Percentiles rank a stretch among this genome's conserved stretches.
These are phyloP conservation scores for Sylvia borin DNA, from an alignment of 2,797 vertebrate species.

Conservation along the genomic window DNA sequence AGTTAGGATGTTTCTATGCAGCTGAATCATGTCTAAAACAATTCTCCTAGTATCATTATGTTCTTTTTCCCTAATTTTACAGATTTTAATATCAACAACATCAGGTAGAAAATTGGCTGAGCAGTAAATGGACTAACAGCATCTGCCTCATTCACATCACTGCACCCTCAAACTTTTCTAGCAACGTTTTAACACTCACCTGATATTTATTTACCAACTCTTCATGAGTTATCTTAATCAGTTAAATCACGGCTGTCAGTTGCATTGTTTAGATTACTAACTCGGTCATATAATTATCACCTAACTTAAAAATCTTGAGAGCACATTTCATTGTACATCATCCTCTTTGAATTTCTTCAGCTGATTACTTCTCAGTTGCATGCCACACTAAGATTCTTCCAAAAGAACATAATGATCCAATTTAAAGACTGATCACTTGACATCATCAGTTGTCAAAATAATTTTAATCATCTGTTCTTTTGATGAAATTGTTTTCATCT, in stretches of 20 bases:
- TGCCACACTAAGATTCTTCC: background rate
- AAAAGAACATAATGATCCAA: rapidly evolving
- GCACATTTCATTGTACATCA: background rate
- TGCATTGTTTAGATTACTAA: background rate
- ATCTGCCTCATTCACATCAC: background rate
- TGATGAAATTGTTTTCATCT: background rate
- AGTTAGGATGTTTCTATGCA: background rate
- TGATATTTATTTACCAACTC: background rate
- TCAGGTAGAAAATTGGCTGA: background rate
- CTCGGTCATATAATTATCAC: background rate
- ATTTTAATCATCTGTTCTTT: background rate
- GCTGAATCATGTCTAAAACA: background rate
- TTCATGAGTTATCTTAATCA: background rate
- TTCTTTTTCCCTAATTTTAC: background rate
- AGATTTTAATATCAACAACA: background rate
- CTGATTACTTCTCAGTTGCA: background rate
- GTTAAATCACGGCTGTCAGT: background rate
- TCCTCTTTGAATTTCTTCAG: background rate
- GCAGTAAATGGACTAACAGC: background rate
- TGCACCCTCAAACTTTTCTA: background rate
- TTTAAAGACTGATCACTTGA: background rate
- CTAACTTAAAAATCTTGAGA: background rate
- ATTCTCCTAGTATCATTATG: background rate
- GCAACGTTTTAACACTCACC: background rate
- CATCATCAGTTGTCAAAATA: background rate